These are phyloP conservation scores for Lepidurus arcticus DNA, from an alignment of 1,140 invertebrate species.

Conservation along the genomic window DNA sequence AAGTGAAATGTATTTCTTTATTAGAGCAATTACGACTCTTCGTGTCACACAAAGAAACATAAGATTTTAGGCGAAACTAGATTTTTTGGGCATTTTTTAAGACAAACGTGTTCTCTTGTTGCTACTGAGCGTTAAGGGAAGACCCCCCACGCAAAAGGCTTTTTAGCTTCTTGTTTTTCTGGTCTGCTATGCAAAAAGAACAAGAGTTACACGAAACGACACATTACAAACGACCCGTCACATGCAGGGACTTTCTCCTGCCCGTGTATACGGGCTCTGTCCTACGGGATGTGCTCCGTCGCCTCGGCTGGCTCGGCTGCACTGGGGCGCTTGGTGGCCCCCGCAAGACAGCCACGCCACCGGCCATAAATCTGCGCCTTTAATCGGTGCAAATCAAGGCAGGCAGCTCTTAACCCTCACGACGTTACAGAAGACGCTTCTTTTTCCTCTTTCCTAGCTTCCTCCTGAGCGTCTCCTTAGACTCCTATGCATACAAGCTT, in stretches of 20 bases:
- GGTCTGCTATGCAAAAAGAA: background rate
- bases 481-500: no score
- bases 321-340: background rate
- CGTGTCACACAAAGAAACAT: no score
- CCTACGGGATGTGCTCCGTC: background rate
- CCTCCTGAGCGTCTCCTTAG: no score
- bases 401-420: background rate
- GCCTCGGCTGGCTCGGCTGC: background rate
- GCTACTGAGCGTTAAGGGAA: no score
- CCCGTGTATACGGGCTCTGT: background rate
- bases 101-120: no score
- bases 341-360: background rate
- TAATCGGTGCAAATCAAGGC: slow-evolving; percentile 9
- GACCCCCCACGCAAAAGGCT: no score
- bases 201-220: background rate
- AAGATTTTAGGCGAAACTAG: no score
- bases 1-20: no score
- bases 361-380: background rate
- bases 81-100: no score
- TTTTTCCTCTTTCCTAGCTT: no score
- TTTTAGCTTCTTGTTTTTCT: background rate
- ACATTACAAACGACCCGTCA: slow-evolving; percentile 1
- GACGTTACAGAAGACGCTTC: no score
- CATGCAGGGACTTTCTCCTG: background rate
- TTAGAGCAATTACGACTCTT: no score